phyloP scores from a whole-genome alignment of 2,113 vertebrate genomes.

The Puffinus mauretanicus region DNA sequence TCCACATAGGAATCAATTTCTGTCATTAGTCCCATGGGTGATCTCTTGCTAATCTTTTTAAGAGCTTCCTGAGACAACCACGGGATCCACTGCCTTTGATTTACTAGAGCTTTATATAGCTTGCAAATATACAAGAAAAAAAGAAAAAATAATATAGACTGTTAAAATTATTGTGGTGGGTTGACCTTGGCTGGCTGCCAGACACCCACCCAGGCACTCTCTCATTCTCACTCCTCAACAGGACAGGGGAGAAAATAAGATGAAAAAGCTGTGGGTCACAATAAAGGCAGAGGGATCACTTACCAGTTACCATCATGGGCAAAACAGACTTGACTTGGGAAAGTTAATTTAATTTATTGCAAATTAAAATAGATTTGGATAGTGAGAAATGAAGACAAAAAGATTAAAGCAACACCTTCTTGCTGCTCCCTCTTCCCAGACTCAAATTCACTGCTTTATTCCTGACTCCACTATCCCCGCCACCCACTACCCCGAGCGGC shows the following conservation, averaged over 20 bases:
- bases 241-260: background rate
- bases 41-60: background rate
- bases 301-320: background rate
- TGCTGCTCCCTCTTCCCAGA: background rate
- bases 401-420: background rate
- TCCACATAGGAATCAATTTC: background rate
- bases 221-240: background rate
- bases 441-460: background rate
- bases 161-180: background rate
- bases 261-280: accelerated
- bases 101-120: background rate
- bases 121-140: background rate
- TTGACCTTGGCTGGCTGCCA: background rate
- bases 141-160: background rate
- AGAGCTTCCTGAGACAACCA: background rate
- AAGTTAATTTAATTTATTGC: background rate
- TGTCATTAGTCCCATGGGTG: background rate
- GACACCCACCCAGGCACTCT: background rate
- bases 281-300: background rate
- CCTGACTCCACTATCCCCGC: background rate
- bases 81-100: background rate
- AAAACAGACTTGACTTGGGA: background rate
- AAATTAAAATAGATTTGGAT: background rate
- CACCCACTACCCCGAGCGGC: background rate
- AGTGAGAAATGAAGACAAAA: background rate